Conservation (phyloP, 2,113 vertebrate genomes). For the Myotis davidii region DNA sequence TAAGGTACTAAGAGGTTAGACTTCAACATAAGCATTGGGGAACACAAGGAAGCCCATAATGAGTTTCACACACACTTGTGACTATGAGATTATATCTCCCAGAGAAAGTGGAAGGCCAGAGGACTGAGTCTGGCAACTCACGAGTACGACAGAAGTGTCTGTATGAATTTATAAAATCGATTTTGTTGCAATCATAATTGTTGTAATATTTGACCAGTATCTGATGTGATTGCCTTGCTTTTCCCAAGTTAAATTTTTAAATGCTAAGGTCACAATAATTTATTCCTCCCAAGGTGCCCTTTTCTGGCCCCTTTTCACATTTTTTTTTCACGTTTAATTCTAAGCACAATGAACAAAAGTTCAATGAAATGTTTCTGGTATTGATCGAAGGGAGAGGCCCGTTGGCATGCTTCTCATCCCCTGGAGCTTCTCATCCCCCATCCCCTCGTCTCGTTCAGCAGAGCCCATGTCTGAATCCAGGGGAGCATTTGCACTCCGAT, state of each 20-base stretch:
- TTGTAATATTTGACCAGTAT: rapidly evolving
- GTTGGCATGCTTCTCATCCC: neutral
- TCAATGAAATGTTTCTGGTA: neutral
- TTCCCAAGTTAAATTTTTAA: neutral
- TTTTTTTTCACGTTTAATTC: neutral
- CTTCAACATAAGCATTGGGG: rapidly evolving
- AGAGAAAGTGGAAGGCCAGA: neutral
- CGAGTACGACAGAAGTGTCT: rapidly evolving
- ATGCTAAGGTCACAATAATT: neutral
- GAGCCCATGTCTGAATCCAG: slow-evolving; percentile 46
- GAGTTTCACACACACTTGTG: rapidly evolving
- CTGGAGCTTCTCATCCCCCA: neutral
- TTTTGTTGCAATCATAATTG: rapidly evolving
- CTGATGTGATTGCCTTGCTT: too few relatives aligned
- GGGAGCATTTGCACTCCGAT: neutral
- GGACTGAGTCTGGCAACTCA: rapidly evolving
- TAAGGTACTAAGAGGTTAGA: neutral
- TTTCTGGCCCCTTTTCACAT: neutral
- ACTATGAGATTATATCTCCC: rapidly evolving
- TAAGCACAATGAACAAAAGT: slow-evolving; percentile 51
- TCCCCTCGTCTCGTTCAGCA: slow-evolving; percentile 11
- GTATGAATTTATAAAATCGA: rapidly evolving
- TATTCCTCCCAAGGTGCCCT: neutral
- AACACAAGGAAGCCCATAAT: rapidly evolving
- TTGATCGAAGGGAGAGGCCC: neutral